Evolutionary conservation across 2,888 invertebrate species (phyloP), one percentile per base, ranked within the genome.

Genomic region (Drosophila paranaensis): DNA sequence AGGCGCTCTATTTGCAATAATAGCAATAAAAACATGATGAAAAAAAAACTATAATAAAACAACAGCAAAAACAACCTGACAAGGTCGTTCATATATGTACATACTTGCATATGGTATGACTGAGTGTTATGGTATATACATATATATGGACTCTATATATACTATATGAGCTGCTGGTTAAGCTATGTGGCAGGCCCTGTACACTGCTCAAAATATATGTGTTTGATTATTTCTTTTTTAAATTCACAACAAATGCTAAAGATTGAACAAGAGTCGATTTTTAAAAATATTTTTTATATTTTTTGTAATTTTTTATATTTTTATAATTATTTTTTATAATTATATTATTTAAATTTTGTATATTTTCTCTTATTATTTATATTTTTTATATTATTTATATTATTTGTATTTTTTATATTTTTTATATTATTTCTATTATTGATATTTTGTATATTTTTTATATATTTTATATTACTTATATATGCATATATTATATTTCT

Each of bases 41-140:
- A 10, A 20, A 10, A 20, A 43, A 30, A 6, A 42, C 2, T 46
- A 14, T 14, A 9, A 27, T 13, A 56, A 33, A 57, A 2, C n/a
- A 27, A 37, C 63, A 68, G 60, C 60, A 62, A 71, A 71, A 55
- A 74, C 65, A 43, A 35, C 55, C 61, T 65, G 66, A 60, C 73
- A 79, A 79, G 79, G 81, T 71, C 73, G 54, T 33, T 45, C 56
- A 58, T 42, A 43, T 20, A 58, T 42, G 39, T 20, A 20, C 20
- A 20, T 46, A 40, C 39, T 39, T 42, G 50, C 54, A 57, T 56
- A 57, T 48, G 30, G 39, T 60, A 50, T 43, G 16, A 37, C 27
- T 40, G 37, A 60, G 35, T 60, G 60, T 42, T n/a, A 20, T 33
- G 6, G 2, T 20, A 16, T 27, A 16, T 37, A 14, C 14, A 46